Percentiles rank a stretch among this genome's conserved stretches.
These are phyloP conservation scores for Pogonocichla stellata DNA, from an alignment of 2,113 vertebrate genomes.

Conservation along the genomic window DNA sequence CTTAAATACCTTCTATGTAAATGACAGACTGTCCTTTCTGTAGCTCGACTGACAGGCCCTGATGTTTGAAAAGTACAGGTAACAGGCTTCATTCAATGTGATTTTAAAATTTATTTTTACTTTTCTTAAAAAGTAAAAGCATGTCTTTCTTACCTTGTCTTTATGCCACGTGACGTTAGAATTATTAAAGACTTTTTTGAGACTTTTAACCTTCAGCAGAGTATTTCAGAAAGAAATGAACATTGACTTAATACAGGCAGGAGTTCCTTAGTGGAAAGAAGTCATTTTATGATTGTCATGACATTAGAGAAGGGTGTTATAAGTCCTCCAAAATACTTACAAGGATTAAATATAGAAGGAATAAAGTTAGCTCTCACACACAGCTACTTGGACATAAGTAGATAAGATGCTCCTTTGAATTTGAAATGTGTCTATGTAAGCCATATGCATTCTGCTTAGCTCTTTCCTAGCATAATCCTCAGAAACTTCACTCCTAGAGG, in stretches of 20 bases:
- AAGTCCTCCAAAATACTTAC: neutral
- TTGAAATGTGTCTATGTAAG: neutral
- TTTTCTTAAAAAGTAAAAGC: neutral
- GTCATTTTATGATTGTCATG: neutral
- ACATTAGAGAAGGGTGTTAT: neutral
- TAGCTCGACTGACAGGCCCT: neutral
- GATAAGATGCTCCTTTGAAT: constrained; percentile 28
- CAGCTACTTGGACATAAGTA: neutral
- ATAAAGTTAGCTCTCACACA: neutral
- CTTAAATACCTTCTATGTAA: neutral
- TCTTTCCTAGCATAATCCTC: neutral
- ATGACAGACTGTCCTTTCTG: neutral
- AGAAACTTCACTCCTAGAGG: neutral
- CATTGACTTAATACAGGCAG: neutral
- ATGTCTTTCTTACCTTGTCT: neutral
- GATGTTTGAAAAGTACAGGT: neutral
- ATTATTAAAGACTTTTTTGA: neutral
- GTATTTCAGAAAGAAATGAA: neutral
- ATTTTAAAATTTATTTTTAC: neutral
- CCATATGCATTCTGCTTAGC: neutral
- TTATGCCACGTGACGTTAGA: neutral
- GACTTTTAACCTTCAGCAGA: neutral
- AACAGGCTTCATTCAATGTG: neutral
- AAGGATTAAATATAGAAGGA: constrained; percentile 23
- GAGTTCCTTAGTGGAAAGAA: neutral